A percentile compares a stretch with the other conserved stretches of the same genome.
phyloP scores from a whole-genome alignment of 2,888 invertebrate genomes.

The Rotaria sp. region DNA sequence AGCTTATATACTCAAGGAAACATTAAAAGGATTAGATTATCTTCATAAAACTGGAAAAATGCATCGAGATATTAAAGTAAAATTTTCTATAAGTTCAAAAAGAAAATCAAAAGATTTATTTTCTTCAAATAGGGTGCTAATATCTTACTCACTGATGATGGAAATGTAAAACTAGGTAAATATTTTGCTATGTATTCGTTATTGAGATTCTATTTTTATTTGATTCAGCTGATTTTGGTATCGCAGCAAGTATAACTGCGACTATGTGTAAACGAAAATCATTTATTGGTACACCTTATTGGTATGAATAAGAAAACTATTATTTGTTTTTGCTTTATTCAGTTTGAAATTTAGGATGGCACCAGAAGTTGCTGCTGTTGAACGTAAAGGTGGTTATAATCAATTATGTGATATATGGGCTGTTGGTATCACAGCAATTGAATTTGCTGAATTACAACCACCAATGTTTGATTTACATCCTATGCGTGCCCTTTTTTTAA shows the following conservation, averaged over 20 bases:
- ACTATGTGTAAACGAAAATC: conserved; percentile 91
- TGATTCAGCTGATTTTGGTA: conserved; percentile 81
- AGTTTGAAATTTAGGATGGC: conserved; percentile 56
- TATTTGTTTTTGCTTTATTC: too few relatives aligned
- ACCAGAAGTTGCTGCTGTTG: conserved; percentile 76
- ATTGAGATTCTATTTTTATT: conserved; percentile 1
- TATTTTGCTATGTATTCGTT: conserved; percentile 48
- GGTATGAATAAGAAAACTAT: conserved; percentile 58
- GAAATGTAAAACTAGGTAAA: conserved; percentile 76
- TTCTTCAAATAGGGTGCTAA: conserved; percentile 69
- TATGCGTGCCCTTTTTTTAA: conserved; percentile 88
- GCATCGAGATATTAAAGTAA: conserved; percentile 69
- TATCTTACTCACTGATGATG: conserved; percentile 85
- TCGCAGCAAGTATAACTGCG: conserved; percentile 97
- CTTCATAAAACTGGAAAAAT: conserved; percentile 93
- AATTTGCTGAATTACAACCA: conserved; percentile 92
- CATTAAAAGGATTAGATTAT: conserved; percentile 84
- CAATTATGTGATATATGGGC: conserved; percentile 99
- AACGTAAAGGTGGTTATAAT: conserved; percentile 95
- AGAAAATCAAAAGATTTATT: conserved; percentile 53
- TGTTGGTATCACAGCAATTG: conserved; percentile 95
- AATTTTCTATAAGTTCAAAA: not conserved
- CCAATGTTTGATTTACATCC: conserved; percentile 99
- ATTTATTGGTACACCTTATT: conserved; percentile 96
- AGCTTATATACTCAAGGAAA: conserved; percentile 93